These are phyloP conservation scores for Indicator indicator DNA, from an alignment of 2,113 vertebrate species.

Conservation along the genomic window DNA sequence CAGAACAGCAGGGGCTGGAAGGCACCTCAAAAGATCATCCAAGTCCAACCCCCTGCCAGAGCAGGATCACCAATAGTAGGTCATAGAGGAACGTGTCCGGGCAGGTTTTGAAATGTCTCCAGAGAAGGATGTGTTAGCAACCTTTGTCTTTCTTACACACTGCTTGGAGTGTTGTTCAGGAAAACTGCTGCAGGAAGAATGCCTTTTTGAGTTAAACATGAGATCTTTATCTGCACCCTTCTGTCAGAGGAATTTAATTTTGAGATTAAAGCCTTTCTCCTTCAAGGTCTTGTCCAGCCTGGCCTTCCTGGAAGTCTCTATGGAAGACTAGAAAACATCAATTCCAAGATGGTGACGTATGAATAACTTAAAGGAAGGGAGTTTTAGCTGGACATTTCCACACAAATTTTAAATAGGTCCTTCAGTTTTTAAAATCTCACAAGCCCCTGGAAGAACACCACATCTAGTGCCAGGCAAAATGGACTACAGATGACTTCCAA, in stretches of 20 bases:
- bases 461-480: not conserved
- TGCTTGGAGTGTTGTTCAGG: slow-evolving; percentile 1
- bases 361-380: not conserved
- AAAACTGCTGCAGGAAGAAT: not conserved
- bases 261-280: not conserved
- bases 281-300: not conserved
- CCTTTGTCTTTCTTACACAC: not conserved
- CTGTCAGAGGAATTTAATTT: not conserved
- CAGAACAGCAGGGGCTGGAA: too few relatives aligned
- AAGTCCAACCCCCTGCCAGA: too few relatives aligned
- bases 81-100: too few relatives aligned
- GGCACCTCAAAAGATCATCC: too few relatives aligned
- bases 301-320: not conserved
- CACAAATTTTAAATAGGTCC: not conserved
- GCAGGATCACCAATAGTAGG: too few relatives aligned
- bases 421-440: not conserved
- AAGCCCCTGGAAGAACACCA: not conserved
- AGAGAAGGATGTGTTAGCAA: not conserved
- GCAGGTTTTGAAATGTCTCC: too few relatives aligned
- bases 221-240: not conserved
- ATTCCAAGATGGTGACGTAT: not conserved
- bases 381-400: not conserved
- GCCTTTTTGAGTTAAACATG: not conserved
- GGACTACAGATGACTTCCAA: not conserved
- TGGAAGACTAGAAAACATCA: not conserved